These are phyloP conservation scores for Bucorvus abyssinicus DNA, from an alignment of 2,797 vertebrate species.

Conservation along the genomic window DNA sequence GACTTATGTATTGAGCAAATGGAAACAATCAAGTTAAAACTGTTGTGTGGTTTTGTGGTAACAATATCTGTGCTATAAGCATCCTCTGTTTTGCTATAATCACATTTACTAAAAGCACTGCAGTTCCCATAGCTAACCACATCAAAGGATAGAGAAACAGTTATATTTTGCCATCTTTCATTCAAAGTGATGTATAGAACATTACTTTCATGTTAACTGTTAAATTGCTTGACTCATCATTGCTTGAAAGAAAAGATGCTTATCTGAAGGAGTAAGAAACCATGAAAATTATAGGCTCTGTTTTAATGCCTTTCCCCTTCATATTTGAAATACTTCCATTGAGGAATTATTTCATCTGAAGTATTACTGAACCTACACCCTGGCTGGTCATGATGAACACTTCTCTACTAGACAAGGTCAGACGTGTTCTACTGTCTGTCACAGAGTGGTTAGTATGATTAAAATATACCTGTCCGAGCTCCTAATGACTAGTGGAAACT, in stretches of 20 bases:
- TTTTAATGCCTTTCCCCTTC: not conserved
- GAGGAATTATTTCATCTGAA: not conserved
- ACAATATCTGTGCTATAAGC: not conserved
- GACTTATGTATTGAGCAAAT: not conserved
- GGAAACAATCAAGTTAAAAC: not conserved
- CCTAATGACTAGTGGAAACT: not conserved
- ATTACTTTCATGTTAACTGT: not conserved
- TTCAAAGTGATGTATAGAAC: not conserved
- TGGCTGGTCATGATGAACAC: not conserved
- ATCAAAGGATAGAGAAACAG: not conserved
- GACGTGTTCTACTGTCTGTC: not conserved
- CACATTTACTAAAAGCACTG: not conserved
- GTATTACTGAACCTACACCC: not conserved
- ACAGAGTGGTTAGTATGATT: accelerated
- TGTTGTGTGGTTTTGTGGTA: not conserved
- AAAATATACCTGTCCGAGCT: not conserved
- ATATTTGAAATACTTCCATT: not conserved
- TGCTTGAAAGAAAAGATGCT: not conserved
- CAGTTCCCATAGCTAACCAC: not conserved
- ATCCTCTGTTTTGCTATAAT: not conserved
- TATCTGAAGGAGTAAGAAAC: not conserved
- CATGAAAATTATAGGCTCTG: not conserved
- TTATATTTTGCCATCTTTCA: not conserved
- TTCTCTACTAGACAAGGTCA: not conserved
- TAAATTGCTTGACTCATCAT: not conserved